These are phyloP conservation scores for Tetropium fuscum DNA, from an alignment of 2,888 invertebrate species.

Conservation along the genomic window DNA sequence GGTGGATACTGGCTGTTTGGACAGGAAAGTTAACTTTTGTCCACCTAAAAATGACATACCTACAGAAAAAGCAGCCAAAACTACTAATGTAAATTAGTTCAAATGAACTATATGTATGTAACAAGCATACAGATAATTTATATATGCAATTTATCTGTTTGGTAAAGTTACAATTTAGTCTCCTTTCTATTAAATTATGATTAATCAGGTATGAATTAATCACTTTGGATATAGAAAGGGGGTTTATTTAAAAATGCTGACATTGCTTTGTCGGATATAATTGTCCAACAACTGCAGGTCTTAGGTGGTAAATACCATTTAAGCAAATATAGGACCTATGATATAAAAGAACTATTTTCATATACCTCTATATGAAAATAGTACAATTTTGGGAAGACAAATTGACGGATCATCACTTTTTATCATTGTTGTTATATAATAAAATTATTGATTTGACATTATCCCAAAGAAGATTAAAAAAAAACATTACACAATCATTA, in stretches of 20 bases:
- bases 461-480: too few species aligned
- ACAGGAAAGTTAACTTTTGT: conserved; percentile 71
- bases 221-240: conserved; percentile 40
- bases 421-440: too few species aligned
- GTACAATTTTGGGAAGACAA: too few species aligned
- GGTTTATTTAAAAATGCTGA: background rate
- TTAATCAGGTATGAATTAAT: conserved; percentile 27
- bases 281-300: background rate
- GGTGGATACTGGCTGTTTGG: conserved; percentile 67
- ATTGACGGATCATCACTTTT: too few species aligned
- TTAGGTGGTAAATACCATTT: too few species aligned
- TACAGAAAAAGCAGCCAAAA: too few species aligned
- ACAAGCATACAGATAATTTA: conserved; percentile 37
- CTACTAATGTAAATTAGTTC: too few species aligned
- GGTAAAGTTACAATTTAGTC: conserved; percentile 32
- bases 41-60: conserved; percentile 58
- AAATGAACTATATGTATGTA: conserved; percentile 28
- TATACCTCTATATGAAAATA: too few species aligned
- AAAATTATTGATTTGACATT: too few species aligned
- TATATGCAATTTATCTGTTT: conserved; percentile 10
- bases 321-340: too few species aligned
- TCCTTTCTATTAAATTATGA: conserved; percentile 38
- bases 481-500: conserved; percentile 36
- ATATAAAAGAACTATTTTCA: too few species aligned
- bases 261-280: background rate